Conservation (phyloP, 2,888 invertebrate species). For the Nesidiocoris tenuis region DNA sequence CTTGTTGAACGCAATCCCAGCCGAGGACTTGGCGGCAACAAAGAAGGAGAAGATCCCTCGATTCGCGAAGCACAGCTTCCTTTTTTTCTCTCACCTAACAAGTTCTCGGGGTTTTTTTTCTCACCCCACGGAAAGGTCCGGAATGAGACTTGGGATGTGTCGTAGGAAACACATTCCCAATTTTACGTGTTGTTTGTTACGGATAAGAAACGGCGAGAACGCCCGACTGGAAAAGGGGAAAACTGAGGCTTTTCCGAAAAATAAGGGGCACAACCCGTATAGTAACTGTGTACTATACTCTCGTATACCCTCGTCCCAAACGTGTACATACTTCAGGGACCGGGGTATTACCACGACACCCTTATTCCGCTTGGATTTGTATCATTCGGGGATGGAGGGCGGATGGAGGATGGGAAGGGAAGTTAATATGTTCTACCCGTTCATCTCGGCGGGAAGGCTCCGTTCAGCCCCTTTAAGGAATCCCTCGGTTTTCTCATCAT, state of each 20-base stretch:
- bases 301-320: background rate
- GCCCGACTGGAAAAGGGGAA: too few relatives aligned
- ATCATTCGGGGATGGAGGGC: too few relatives aligned
- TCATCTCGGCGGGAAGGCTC: background rate
- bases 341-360: background rate
- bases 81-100: constrained; percentile 21
- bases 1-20: background rate
- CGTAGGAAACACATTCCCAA: constrained; percentile 9
- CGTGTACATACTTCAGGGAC: background rate
- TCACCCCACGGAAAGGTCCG: background rate
- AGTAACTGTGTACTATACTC: background rate
- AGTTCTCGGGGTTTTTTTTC: background rate
- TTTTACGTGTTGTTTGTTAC: constrained; percentile 12
- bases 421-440: background rate
- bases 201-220: too few relatives aligned
- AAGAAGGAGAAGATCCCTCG: background rate
- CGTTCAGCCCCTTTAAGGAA: background rate
- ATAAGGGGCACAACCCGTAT: background rate
- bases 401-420: background rate
- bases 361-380: background rate
- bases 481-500: background rate
- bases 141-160: background rate
- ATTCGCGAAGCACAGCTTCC: background rate
- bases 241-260: background rate
- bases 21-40: background rate